Evolutionary conservation across 2,797 vertebrate species (phyloP).

Genomic region (Discoglossus pictus): DNA sequence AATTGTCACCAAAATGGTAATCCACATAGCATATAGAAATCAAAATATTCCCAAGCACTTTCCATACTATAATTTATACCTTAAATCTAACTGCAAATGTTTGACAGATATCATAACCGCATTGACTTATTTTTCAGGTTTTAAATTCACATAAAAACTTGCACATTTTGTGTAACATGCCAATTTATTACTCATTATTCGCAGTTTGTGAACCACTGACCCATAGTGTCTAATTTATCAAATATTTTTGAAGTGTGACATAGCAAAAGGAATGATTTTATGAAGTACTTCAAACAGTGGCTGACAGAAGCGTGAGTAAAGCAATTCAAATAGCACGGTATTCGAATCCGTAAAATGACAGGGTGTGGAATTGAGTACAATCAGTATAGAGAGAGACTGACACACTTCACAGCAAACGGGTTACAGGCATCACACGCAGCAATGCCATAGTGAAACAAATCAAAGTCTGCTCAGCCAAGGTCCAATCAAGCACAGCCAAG

Average conservation of each 20-base stretch:
- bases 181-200: slow-evolving; percentile 44
- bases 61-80: neutral
- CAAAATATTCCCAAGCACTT: slow-evolving; percentile 1
- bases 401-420: slow-evolving; percentile 43
- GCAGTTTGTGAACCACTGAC: slow-evolving; percentile 42
- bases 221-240: slow-evolving; percentile 46
- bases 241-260: slow-evolving; percentile 50
- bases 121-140: slow-evolving; percentile 30
- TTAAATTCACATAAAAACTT: slow-evolving; percentile 30
- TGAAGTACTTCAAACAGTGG: slow-evolving; percentile 36
- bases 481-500: slow-evolving; percentile 22
- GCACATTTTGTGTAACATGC: slow-evolving; percentile 39
- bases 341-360: slow-evolving; percentile 43
- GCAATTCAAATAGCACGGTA: slow-evolving; percentile 30
- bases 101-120: slow-evolving; percentile 19
- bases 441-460: slow-evolving; percentile 19
- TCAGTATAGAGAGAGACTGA: slow-evolving; percentile 24
- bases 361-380: slow-evolving; percentile 39
- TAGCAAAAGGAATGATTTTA: slow-evolving; percentile 44
- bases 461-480: slow-evolving; percentile 30
- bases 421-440: slow-evolving; percentile 32
- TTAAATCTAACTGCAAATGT: slow-evolving; percentile 4
- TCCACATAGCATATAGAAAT: neutral
- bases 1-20: neutral
- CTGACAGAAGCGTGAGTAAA: slow-evolving; percentile 35